A percentile compares a stretch with the other conserved stretches of the same genome.
Evolutionary conservation across 2,797 vertebrate species (phyloP).

Genomic region (Xiphophorus birchmanni): DNA sequence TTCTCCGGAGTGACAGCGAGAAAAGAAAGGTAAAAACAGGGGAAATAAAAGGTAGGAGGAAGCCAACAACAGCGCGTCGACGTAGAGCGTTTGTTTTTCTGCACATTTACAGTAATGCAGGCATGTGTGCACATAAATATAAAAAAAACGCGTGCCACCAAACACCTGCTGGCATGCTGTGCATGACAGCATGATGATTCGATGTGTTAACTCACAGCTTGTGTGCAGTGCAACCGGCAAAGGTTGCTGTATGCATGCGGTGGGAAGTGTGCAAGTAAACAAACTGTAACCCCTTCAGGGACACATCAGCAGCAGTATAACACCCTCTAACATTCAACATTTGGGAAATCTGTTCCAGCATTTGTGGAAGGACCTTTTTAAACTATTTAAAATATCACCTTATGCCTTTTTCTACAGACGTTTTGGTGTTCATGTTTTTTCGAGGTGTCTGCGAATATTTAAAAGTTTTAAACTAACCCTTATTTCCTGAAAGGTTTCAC

Average conservation of each 20-base stretch:
- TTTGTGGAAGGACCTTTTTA: not conserved
- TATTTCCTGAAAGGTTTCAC: no score
- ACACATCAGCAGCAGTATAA: conserved; percentile 23
- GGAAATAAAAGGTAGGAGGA: conserved; percentile 2
- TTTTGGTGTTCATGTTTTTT: not conserved
- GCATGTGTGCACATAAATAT: conserved; percentile 5
- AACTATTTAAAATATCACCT: not conserved
- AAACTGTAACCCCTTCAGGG: conserved; percentile 33
- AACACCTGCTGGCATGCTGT: conserved; percentile 47
- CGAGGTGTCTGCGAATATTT: not conserved
- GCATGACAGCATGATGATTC: conserved; percentile 14
- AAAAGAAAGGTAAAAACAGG: conserved; percentile 1
- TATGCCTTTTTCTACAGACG: not conserved
- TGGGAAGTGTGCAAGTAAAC: conserved; percentile 61
- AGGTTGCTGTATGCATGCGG: conserved; percentile 55
- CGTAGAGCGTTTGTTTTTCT: conserved; percentile 1
- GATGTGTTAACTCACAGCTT: conserved; percentile 49
- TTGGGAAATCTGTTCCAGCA: not conserved
- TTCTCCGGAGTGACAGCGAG: conserved; percentile 13
- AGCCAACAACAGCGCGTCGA: not conserved
- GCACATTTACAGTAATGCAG: not conserved
- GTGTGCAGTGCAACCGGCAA: conserved; percentile 28
- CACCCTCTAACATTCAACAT: not conserved
- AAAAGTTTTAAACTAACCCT: no score
- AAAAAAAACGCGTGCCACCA: not conserved